phyloP scores from a whole-genome alignment of 2,797 vertebrate species.

The Lindbergichthys nudifrons region DNA sequence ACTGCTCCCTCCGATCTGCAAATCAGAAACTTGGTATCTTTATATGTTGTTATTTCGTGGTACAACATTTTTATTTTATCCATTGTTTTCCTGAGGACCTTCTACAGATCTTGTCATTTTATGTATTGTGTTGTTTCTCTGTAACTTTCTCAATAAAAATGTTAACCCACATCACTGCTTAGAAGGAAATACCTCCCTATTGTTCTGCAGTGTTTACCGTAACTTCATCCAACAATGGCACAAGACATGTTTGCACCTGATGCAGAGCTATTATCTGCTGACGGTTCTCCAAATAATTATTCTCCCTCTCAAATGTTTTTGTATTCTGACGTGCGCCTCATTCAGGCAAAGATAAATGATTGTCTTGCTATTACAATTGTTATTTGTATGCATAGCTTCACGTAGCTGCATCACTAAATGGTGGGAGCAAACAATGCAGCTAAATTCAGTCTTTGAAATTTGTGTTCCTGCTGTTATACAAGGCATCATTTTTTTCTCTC shows the following conservation, averaged over 20 bases:
- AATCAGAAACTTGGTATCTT: neutral
- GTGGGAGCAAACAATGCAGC: conserved; percentile 8
- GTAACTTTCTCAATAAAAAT: conserved; percentile 28
- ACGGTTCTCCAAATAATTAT: conserved; percentile 8
- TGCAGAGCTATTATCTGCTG: conserved; percentile 15
- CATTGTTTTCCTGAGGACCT: neutral
- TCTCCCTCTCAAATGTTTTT: neutral
- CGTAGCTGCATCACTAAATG: conserved; percentile 13
- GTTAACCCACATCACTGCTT: neutral
- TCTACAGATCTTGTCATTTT: neutral
- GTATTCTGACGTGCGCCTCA: conserved; percentile 4
- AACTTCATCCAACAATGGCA: neutral
- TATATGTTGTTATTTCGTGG: neutral
- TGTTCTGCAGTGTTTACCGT: conserved; percentile 26
- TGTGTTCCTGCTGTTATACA: conserved; percentile 29
- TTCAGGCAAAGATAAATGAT: conserved; percentile 13
- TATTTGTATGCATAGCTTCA: conserved; percentile 40
- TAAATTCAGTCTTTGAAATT: conserved; percentile 8
- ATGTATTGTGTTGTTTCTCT: neutral
- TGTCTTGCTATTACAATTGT: neutral
- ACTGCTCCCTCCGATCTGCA: neutral
- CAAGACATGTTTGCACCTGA: conserved; percentile 12
- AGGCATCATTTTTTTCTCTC: conserved; percentile 25
- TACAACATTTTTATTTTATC: neutral
- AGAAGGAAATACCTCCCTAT: neutral